phyloP scores from a whole-genome alignment of 37 sponge, comb jelly and placozoan genomes.

The Mnemiopsis leidyi region DNA sequence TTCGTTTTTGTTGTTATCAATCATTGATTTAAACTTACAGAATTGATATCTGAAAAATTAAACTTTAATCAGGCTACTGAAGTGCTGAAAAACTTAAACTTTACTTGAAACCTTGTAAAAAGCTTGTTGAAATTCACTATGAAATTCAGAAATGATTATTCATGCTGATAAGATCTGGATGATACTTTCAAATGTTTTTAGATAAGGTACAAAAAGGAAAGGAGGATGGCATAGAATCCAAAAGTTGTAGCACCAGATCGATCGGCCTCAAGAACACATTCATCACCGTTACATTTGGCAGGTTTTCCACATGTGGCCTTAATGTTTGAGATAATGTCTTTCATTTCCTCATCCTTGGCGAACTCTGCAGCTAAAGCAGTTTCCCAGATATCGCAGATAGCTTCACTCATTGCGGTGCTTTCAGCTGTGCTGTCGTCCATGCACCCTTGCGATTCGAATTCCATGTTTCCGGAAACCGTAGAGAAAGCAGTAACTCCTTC shows the following conservation, averaged over 20 bases:
- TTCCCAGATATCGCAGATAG: not conserved
- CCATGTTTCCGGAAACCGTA: not conserved
- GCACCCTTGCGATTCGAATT: not conserved
- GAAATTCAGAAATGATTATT: no score
- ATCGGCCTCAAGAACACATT: not conserved
- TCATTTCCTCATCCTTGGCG: not conserved
- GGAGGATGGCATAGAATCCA: not conserved
- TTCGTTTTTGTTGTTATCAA: no score
- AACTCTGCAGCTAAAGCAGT: not conserved
- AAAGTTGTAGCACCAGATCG: not conserved
- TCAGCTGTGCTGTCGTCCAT: not conserved
- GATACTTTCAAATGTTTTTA: no score
- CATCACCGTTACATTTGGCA: not conserved
- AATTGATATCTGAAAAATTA: no score
- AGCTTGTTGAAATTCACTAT: no score
- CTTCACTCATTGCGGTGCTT: not conserved
- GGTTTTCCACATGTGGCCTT: not conserved
- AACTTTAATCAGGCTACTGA: no score
- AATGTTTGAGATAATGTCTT: not conserved
- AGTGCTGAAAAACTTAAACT: no score
- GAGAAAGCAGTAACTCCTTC: not conserved
- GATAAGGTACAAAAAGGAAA: not conserved
- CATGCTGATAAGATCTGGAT: no score
- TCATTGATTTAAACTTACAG: no score
- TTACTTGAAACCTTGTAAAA: no score